Conservation (phyloP, 2,113 vertebrate genomes). For the Chlorocebus sabaeus region DNA sequence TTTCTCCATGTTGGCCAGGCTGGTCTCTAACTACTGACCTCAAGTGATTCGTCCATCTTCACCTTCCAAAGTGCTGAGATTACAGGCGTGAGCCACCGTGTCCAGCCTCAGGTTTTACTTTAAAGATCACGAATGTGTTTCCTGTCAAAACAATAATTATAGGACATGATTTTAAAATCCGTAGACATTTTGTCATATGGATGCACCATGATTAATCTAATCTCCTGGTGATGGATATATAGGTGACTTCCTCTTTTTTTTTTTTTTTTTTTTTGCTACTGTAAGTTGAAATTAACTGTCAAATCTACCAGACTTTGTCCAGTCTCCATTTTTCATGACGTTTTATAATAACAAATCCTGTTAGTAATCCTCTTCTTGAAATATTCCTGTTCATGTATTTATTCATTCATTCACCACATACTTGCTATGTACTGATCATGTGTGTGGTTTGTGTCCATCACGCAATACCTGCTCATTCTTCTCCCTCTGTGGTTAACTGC, state of each 20-base stretch:
- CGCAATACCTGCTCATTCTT: rapidly evolving
- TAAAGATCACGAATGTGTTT: neutral
- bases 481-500: neutral
- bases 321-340: neutral
- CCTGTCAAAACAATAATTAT: neutral
- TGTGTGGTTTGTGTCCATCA: neutral
- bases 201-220: neutral
- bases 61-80: too few species aligned
- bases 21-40: too few species aligned
- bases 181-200: neutral
- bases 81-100: too few species aligned
- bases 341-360: neutral
- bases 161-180: neutral
- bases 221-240: neutral
- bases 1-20: too few species aligned
- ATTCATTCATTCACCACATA: neutral
- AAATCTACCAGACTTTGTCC: neutral
- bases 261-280: neutral
- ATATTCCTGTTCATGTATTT: neutral
- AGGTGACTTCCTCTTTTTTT: neutral
- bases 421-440: rapidly evolving
- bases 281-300: neutral
- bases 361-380: neutral
- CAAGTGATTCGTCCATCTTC: too few species aligned
- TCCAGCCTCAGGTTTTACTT: neutral